Percentiles rank a stretch among this genome's conserved stretches.
phyloP scores from a whole-genome alignment of 2,888 invertebrate species.

The Allygus modestus region DNA sequence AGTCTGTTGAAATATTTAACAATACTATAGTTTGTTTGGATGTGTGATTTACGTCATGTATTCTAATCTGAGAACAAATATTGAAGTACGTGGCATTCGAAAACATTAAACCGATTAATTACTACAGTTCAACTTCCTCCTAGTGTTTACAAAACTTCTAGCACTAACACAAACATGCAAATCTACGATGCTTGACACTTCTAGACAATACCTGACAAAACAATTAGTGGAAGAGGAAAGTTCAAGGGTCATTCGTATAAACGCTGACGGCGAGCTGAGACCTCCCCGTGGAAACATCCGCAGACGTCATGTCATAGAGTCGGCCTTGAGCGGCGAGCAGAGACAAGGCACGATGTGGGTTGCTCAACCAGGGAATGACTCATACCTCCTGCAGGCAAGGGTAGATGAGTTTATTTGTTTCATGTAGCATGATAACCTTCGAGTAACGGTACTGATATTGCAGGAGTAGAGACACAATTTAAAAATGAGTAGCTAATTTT shows the following conservation, averaged over 20 bases:
- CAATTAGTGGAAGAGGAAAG: constrained; percentile 3
- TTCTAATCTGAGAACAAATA: too few relatives aligned
- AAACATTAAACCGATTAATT: too few relatives aligned
- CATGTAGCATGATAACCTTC: too few relatives aligned
- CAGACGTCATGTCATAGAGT: neutral
- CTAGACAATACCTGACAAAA: neutral
- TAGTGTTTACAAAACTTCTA: neutral
- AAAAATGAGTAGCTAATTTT: too few relatives aligned
- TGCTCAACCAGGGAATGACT: neutral
- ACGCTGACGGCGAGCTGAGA: neutral
- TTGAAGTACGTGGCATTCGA: too few relatives aligned
- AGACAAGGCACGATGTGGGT: neutral
- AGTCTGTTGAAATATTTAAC: too few relatives aligned
- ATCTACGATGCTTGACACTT: neutral
- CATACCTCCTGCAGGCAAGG: neutral
- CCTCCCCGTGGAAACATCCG: neutral
- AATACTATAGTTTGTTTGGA: too few relatives aligned
- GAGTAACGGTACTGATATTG: too few relatives aligned
- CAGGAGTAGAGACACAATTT: too few relatives aligned
- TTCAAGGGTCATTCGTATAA: neutral
- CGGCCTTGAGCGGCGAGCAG: neutral
- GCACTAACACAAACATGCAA: neutral
- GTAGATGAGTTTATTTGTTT: neutral
- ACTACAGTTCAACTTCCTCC: neutral
- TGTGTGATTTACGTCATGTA: too few relatives aligned